Evolutionary conservation across 2,113 vertebrate species (phyloP).

Genomic region (Danionella cerebrum): DNA sequence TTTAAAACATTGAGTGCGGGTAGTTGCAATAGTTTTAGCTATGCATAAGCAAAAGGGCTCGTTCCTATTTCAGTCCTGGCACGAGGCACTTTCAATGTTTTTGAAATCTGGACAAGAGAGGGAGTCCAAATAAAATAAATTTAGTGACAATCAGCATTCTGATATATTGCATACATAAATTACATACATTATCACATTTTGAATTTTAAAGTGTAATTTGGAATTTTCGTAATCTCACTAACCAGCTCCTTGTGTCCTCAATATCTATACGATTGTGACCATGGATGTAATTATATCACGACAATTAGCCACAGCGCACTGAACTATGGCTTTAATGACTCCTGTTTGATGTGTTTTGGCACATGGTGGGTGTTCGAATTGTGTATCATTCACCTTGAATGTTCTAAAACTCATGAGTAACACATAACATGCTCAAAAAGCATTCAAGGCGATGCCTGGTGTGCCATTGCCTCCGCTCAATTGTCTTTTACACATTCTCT

Average conservation of each 20-base stretch:
- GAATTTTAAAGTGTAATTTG: too few species aligned
- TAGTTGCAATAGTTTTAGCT: too few species aligned
- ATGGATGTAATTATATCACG: not conserved
- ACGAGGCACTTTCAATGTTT: too few species aligned
- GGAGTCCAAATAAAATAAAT: too few species aligned
- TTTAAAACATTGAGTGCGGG: too few species aligned
- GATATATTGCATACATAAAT: too few species aligned
- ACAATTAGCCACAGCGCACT: slow-evolving; percentile 28
- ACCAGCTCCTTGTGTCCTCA: not conserved
- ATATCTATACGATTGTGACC: not conserved
- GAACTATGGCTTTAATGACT: slow-evolving; percentile 13
- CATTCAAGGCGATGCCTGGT: not conserved
- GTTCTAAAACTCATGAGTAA: not conserved
- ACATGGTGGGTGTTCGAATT: not conserved
- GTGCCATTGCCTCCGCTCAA: not conserved
- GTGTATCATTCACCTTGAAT: not conserved
- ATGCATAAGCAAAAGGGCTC: too few species aligned
- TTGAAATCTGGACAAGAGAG: too few species aligned
- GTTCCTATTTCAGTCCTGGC: too few species aligned
- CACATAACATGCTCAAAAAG: not conserved
- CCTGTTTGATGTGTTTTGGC: not conserved
- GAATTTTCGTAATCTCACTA: slow-evolving; percentile 2
- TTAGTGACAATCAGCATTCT: too few species aligned
- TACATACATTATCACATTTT: too few species aligned
- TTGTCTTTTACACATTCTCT: not conserved